Conservation (phyloP, 2,888 invertebrate species). For the Limnephilus rhombicus region DNA sequence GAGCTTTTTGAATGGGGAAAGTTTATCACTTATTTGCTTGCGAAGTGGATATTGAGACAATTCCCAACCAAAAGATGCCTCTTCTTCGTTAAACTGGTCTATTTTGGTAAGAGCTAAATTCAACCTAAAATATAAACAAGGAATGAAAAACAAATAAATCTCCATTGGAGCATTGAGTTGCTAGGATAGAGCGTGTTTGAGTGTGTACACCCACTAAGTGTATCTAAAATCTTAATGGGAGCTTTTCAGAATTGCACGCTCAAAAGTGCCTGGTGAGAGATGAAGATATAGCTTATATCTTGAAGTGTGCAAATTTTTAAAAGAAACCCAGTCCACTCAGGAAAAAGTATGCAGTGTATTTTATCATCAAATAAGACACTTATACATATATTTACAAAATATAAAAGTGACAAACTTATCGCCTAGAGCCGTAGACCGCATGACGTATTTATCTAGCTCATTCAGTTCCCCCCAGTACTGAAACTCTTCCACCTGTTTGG, state of each 20-base stretch:
- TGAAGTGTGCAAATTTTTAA: background rate
- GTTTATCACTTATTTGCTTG: slow-evolving; percentile 86
- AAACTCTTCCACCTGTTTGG: slow-evolving; percentile 89
- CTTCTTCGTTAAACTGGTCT: slow-evolving; percentile 94
- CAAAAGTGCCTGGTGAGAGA: background rate
- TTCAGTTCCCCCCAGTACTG: slow-evolving; percentile 92
- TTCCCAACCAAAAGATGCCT: slow-evolving; percentile 92
- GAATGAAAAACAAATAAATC: background rate
- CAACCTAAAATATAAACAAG: slow-evolving; percentile 74
- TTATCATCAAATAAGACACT: background rate
- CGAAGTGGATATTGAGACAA: slow-evolving; percentile 92
- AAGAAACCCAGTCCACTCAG: background rate
- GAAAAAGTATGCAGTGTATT: background rate
- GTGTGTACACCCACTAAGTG: background rate
- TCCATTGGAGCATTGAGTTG: background rate
- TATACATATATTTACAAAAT: background rate
- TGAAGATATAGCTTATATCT: background rate
- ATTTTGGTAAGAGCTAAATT: slow-evolving; percentile 87
- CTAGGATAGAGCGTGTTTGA: background rate
- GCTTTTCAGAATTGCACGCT: background rate
- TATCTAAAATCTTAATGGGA: background rate
- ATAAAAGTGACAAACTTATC: slow-evolving; percentile 74
- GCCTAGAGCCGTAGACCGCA: slow-evolving; percentile 88
- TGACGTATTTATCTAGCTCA: slow-evolving; percentile 89
- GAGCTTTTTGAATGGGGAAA: slow-evolving; percentile 91